Evolutionary conservation across 2,113 vertebrate genomes (phyloP).

Genomic region (Anoura caudifer): DNA sequence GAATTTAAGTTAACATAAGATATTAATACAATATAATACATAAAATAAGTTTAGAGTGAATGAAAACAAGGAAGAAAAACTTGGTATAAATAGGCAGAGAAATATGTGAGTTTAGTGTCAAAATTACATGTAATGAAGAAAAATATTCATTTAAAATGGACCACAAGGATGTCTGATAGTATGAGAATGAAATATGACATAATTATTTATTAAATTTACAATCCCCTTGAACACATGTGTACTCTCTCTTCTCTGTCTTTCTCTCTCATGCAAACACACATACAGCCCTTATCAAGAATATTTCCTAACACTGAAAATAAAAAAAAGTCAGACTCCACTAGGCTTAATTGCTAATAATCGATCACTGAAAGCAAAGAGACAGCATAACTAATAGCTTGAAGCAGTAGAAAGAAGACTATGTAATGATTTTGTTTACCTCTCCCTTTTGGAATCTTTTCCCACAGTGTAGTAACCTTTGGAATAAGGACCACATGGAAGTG

Average conservation of each 20-base stretch:
- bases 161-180: background rate
- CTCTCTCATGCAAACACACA: background rate
- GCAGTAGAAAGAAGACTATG: background rate
- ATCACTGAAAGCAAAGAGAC: background rate
- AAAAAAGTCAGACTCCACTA: background rate
- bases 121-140: background rate
- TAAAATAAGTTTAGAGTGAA: background rate
- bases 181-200: background rate
- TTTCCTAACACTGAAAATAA: background rate
- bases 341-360: background rate
- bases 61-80: background rate
- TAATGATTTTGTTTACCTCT: constrained; percentile 35
- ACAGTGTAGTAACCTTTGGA: background rate
- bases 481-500: background rate
- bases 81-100: background rate
- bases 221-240: too few relatives aligned
- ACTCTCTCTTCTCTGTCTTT: background rate
- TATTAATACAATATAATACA: background rate
- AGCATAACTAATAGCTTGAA: background rate
- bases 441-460: background rate
- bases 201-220: background rate
- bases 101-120: background rate
- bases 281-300: background rate
- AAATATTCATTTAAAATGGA: background rate
- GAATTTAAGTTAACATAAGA: background rate